Evolutionary conservation across 2,888 invertebrate species (phyloP).

Genomic region (Pemphredon lugubris): DNA sequence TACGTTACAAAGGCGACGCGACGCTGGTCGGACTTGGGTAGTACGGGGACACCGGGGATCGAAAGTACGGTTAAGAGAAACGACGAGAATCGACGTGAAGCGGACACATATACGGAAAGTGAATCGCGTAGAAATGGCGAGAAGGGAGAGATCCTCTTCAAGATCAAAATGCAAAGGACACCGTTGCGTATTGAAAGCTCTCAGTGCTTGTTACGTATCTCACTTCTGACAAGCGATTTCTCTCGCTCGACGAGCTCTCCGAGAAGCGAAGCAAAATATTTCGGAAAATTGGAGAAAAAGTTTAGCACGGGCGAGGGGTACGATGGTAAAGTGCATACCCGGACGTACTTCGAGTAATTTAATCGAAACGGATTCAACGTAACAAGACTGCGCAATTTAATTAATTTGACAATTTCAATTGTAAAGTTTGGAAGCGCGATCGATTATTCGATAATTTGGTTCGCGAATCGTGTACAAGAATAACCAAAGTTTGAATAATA

Average conservation of each 20-base stretch:
- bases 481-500: too few relatives aligned
- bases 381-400: too few relatives aligned
- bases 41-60: background rate
- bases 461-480: too few relatives aligned
- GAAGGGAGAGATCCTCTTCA: background rate
- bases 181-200: conserved; percentile 1
- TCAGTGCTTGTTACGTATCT: background rate
- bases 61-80: too few relatives aligned
- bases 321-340: too few relatives aligned
- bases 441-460: too few relatives aligned
- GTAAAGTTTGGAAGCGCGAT: too few relatives aligned
- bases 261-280: background rate
- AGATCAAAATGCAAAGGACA: conserved; percentile 6
- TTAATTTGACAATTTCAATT: too few relatives aligned
- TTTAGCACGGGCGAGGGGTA: too few relatives aligned
- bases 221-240: background rate
- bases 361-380: too few relatives aligned
- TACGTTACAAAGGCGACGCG: conserved; percentile 59
- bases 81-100: background rate
- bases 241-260: background rate
- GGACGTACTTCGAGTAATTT: too few relatives aligned
- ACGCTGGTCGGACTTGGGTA: conserved; percentile 15
- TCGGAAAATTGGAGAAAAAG: background rate
- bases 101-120: conserved; percentile 2
- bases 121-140: background rate